Evolutionary conservation across 2,888 invertebrate species (phyloP), one percentile per base, ranked within the genome.

Genomic region (Cantharis rufa): DNA sequence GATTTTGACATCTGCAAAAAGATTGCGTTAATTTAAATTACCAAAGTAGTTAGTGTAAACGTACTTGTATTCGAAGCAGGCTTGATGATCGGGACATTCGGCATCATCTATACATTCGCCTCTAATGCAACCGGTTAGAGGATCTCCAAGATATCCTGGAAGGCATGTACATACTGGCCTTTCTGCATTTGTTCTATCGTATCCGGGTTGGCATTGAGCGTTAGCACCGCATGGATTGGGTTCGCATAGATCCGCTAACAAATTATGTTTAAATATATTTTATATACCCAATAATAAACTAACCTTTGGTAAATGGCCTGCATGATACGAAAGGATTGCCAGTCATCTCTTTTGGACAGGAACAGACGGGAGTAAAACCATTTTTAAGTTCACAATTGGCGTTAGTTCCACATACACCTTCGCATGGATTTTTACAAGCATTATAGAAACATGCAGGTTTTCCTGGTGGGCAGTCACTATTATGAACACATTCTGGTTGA

Each of bases 211-310:
- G 84, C 96, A 96, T 78, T 92, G 90, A 1, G 95, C 94, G 84
- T 94, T 93, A 13, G 89, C 88, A 62, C 96, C 96, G 82, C 96
- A 96, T n/a, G 96, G 96, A 89, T 96, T 96, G 0, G 96, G 96
- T 81, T 92, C 91, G 86, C 96, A 96, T 3, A 96, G 90, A 85
- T 96, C 96, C 85, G 91, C 96, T 95, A 83, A 3, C 85, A 84
- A 62, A 74, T 63, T 1, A 72, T 48, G 75, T 75, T 64, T 64
- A 21, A 10, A 5, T 3, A 18, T 64, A 32, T 3, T 11, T 16
- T 18, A 13, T 63, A 1, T 24, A 24, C 24, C 9, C 1, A 21
- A 21, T 62, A 16, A 63, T 16, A 18, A 21, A 88, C 90, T 91
- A 87, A 95, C 95, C 90, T 84, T 94, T 93, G 87, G 93, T 93